phyloP scores from a whole-genome alignment of 2,888 invertebrate species.

The Dinocampus coccinellae region DNA sequence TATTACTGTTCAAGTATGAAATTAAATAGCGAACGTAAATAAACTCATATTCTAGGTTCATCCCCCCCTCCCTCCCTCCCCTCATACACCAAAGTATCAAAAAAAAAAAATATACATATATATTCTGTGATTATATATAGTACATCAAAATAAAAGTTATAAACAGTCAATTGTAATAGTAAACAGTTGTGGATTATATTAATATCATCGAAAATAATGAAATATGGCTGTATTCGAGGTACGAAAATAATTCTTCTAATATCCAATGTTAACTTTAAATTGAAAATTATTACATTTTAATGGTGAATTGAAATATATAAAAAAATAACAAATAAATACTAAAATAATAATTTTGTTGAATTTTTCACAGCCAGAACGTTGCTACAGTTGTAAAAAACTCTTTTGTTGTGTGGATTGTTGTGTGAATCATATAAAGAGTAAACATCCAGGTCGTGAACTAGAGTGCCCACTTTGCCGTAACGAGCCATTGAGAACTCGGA shows the following conservation, averaged over 20 bases:
- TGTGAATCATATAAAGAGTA: slow-evolving; percentile 53
- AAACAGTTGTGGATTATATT: neutral
- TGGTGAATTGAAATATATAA: neutral
- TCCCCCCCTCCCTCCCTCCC: too few species aligned
- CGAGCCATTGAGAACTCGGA: slow-evolving; percentile 50
- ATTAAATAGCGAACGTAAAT: neutral
- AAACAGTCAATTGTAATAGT: neutral
- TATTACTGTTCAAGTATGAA: neutral
- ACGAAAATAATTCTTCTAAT: slow-evolving; percentile 6
- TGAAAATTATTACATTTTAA: too few species aligned
- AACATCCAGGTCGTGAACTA: slow-evolving; percentile 50
- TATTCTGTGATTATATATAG: neutral
- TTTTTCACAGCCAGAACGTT: slow-evolving; percentile 51
- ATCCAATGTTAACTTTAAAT: neutral
- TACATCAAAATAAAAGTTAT: neutral
- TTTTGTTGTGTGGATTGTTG: slow-evolving; percentile 61
- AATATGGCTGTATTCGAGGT: slow-evolving; percentile 34
- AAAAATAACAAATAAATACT: neutral
- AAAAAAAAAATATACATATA: neutral
- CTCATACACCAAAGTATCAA: too few species aligned
- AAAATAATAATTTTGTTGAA: neutral
- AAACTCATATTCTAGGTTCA: neutral
- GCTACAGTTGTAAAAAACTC: slow-evolving; percentile 56
- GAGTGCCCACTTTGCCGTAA: slow-evolving; percentile 56
- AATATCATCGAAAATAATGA: neutral